These are phyloP conservation scores for Anoncus sp. DNA, from an alignment of 2,888 invertebrate species.

Conservation along the genomic window DNA sequence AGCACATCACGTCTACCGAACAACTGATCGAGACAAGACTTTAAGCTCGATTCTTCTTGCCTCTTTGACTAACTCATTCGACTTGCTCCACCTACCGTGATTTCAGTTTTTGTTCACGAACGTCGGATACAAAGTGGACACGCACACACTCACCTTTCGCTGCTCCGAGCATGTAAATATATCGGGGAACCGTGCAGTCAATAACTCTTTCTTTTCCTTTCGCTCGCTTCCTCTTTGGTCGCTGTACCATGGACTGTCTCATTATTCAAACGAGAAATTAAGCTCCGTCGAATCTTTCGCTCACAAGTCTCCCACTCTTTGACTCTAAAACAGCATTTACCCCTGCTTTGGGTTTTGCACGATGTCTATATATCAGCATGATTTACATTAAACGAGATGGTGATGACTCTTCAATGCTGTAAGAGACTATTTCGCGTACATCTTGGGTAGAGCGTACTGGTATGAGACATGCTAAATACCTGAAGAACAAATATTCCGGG, in stretches of 20 bases:
- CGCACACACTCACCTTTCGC: not conserved
- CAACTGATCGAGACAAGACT: conserved; percentile 45
- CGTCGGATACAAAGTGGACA: conserved; percentile 26
- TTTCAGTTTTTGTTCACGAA: conserved; percentile 35
- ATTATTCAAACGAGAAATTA: conserved; percentile 75
- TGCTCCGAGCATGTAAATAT: conserved; percentile 34
- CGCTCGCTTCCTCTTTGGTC: conserved; percentile 5
- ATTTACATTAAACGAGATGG: not conserved
- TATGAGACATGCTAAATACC: not conserved
- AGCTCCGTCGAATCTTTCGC: conserved; percentile 52
- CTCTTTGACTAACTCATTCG: conserved; percentile 32
- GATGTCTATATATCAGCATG: no score
- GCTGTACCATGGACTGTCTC: conserved; percentile 57
- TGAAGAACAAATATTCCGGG: not conserved
- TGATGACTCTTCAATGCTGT: no score
- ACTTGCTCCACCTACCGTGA: conserved; percentile 17
- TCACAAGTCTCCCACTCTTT: conserved; percentile 44
- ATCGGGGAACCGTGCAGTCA: conserved; percentile 2
- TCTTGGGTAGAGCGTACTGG: not conserved
- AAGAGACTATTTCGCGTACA: not conserved
- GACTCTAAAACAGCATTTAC: not conserved
- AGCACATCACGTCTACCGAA: conserved; percentile 44
- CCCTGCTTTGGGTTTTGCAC: no score
- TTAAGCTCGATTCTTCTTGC: conserved; percentile 12
- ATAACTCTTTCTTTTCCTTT: conserved; percentile 14